Conservation (phyloP, 2,113 vertebrate species). For the Helogale parvula region DNA sequence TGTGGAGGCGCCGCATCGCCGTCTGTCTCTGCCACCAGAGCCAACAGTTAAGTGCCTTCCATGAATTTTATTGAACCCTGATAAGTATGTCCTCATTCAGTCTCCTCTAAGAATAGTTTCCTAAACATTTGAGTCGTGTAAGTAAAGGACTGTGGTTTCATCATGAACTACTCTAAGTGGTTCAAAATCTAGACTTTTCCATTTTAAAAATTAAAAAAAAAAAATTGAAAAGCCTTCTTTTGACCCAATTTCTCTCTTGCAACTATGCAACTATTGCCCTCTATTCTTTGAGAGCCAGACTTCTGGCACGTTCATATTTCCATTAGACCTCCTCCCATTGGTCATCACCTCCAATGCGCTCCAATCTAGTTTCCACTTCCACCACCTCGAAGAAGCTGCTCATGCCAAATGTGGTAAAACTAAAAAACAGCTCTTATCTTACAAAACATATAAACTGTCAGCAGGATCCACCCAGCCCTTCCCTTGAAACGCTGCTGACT, state of each 20-base stretch:
- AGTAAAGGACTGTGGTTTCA: not conserved
- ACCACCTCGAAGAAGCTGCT: not conserved
- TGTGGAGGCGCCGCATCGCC: not conserved
- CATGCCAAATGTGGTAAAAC: not conserved
- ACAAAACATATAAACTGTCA: not conserved
- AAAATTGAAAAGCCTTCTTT: not conserved
- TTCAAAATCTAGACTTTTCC: not conserved
- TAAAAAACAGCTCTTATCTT: not conserved
- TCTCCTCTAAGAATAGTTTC: not conserved
- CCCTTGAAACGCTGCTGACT: not conserved
- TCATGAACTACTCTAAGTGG: not conserved
- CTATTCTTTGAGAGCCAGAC: not conserved
- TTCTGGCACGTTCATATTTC: not conserved
- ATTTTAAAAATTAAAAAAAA: not conserved
- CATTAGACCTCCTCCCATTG: not conserved
- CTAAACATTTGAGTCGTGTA: not conserved
- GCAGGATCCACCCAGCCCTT: not conserved
- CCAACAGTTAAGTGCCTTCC: not conserved
- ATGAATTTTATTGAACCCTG: fast-evolving
- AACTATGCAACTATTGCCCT: too few relatives aligned
- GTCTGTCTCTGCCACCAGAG: not conserved
- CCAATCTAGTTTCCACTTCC: not conserved
- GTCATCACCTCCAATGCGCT: not conserved
- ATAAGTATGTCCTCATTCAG: not conserved
- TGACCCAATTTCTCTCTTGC: not conserved